A percentile compares a stretch with the other conserved stretches of the same genome.
phyloP scores from a whole-genome alignment of 1,140 invertebrate species.

The Diorhabda elongata region DNA sequence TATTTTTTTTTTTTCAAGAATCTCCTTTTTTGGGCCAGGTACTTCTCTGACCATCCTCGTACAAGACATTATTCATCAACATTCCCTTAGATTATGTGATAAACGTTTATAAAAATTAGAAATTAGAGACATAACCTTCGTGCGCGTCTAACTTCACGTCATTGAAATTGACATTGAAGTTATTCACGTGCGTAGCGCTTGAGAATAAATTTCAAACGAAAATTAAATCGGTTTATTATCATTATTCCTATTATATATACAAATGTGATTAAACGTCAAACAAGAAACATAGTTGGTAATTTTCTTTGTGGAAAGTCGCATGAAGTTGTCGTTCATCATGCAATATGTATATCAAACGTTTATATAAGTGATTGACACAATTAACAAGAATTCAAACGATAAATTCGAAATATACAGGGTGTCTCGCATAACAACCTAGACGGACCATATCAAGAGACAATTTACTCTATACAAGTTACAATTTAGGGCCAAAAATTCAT shows the following conservation, averaged over 20 bases:
- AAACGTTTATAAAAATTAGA: too few species aligned
- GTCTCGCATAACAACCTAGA: background rate
- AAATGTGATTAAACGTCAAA: slow-evolving; percentile 26
- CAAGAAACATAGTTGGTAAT: slow-evolving; percentile 26
- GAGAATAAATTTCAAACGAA: slow-evolving; percentile 1
- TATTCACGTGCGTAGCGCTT: slow-evolving; percentile 5
- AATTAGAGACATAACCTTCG: background rate
- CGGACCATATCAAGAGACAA: background rate
- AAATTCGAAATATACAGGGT: background rate
- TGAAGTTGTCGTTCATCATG: slow-evolving; percentile 30
- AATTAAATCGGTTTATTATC: slow-evolving; percentile 6
- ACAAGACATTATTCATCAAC: too few species aligned
- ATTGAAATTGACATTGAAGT: slow-evolving; percentile 6
- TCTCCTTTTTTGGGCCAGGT: too few species aligned
- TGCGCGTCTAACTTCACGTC: background rate
- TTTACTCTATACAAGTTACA: background rate
- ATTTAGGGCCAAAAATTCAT: background rate
- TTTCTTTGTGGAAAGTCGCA: slow-evolving; percentile 26
- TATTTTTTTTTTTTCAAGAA: too few species aligned
- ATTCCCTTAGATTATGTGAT: too few species aligned
- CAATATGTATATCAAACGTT: slow-evolving; percentile 31
- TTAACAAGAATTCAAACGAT: background rate
- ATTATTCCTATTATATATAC: slow-evolving; percentile 14
- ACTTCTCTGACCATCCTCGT: too few species aligned
- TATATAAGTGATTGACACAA: background rate